Evolutionary conservation across 2,888 invertebrate genomes (phyloP).

Genomic region (Phasia obesa): DNA sequence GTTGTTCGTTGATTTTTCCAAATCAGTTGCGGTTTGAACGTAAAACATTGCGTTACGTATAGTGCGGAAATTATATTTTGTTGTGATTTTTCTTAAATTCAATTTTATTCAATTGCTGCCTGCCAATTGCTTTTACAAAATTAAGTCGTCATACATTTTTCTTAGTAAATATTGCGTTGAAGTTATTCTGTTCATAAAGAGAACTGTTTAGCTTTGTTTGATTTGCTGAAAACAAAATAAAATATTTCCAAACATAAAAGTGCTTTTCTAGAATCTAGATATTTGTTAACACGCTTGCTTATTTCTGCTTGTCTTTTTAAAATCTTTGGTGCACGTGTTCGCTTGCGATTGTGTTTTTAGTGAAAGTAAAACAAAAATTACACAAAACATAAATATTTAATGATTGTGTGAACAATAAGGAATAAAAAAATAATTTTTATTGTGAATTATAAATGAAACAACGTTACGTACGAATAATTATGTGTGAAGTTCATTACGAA

Average conservation of each 20-base stretch:
- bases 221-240: conserved; percentile 3
- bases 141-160: conserved; percentile 48
- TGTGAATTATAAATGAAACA: not conserved
- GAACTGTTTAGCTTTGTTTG: not conserved
- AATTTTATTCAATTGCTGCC: conserved; percentile 59
- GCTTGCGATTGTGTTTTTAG: conserved; percentile 30
- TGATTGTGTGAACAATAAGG: too few species aligned
- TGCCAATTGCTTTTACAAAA: conserved; percentile 45
- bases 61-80: conserved; percentile 71
- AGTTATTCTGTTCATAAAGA: not conserved
- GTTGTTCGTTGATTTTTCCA: conserved; percentile 57
- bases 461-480: not conserved
- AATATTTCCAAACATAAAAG: conserved; percentile 25
- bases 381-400: too few species aligned
- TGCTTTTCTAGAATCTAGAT: conserved; percentile 26
- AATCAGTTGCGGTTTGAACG: conserved; percentile 81
- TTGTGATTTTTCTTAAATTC: conserved; percentile 62
- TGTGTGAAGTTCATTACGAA: too few species aligned
- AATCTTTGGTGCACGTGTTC: conserved; percentile 53
- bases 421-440: too few species aligned
- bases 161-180: not conserved
- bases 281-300: conserved; percentile 32
- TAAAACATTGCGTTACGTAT: conserved; percentile 77
- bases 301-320: conserved; percentile 16
- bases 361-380: conserved; percentile 9